Evolutionary conservation across 2,113 vertebrate species (phyloP), one percentile per base, ranked within the genome.

Genomic region (Hippocampus abdominalis): DNA sequence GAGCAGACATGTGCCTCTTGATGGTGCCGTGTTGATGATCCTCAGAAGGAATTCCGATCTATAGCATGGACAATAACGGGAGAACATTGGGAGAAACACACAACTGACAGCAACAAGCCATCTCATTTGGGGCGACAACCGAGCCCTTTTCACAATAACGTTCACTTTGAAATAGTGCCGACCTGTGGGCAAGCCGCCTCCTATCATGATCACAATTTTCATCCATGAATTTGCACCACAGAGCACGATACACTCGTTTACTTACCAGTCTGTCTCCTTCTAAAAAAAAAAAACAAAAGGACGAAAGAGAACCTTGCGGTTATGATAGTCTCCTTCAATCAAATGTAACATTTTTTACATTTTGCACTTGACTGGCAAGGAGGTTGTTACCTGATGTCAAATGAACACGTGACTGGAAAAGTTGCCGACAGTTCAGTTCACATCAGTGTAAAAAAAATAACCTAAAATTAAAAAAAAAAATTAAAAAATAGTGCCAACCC

Each of bases 381-480:
- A 20, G 27, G 49, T 44, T 40, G 80, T 74, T 69, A 80, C 49
- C 69, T 72, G 82, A 60, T 82, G 79, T 76, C 65, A 84, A 75
- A 61, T 80, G 78, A 86, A 70, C 81, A 63, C 23, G 36, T 71
- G 56, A 39, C 69, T 9, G 5, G 6, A 59, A 20, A 78, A 70
- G 11, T 27, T 62, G 36, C 59, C 40, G 60, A 68, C 40, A 18
- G 77, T 72, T 85, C 80, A 84, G 18, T 2, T 72, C 56, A 77
- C 81, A 83, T 48, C 81, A 79, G 75, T 5, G 73, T 73, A 76
- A 67, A 16, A 67, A 16, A 44, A 44, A 64, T 6, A 51, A 51
- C 20, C 20, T 6, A 0, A 51, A 51, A 51, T 9, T 7, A 51
- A 21, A 51, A 51, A 18, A 20, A 51, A 20, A 53, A 8, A 53